A percentile compares a stretch with the other conserved stretches of the same genome.
Evolutionary conservation across 2,797 vertebrate genomes (phyloP).

Genomic region (Champsocephalus esox): DNA sequence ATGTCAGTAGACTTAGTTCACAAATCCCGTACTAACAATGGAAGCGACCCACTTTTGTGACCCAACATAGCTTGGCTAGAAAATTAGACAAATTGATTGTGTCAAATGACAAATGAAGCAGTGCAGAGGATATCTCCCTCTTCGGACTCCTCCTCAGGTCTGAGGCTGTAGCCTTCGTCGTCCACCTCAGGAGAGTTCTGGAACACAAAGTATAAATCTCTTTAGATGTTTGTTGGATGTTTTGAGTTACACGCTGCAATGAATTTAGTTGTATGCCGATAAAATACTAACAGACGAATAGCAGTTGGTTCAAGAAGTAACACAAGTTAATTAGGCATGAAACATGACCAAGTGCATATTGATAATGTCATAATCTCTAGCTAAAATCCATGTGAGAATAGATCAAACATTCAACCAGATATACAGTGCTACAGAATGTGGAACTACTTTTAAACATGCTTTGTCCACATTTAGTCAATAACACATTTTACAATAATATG

Average conservation of each 20-base stretch:
- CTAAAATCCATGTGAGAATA: conserved; percentile 1
- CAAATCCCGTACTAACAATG: not conserved
- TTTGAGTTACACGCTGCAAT: not conserved
- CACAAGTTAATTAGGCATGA: not conserved
- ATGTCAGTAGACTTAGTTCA: not conserved
- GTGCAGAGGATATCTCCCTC: conserved; percentile 83
- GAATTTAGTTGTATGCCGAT: not conserved
- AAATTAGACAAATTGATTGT: conserved; percentile 6
- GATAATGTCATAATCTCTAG: conserved; percentile 15
- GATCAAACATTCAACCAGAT: not conserved
- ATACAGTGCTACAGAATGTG: not conserved
- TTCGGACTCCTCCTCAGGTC: conserved; percentile 91
- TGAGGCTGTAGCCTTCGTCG: conserved; percentile 97
- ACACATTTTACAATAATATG: conserved; percentile 17
- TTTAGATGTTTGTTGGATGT: not conserved
- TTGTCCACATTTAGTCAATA: not conserved
- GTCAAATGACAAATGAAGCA: conserved; percentile 7
- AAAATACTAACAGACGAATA: not conserved
- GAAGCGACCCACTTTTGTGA: not conserved
- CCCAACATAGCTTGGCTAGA: not conserved
- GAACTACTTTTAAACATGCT: not conserved
- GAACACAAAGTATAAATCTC: conserved; percentile 42
- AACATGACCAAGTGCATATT: conserved; percentile 2
- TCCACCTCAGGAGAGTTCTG: conserved; percentile 97
- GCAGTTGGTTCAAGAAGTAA: not conserved